Percentiles rank a stretch among this genome's conserved stretches.
Conservation (phyloP, 2,113 vertebrate genomes). For the Phrynosoma platyrhinos region DNA sequence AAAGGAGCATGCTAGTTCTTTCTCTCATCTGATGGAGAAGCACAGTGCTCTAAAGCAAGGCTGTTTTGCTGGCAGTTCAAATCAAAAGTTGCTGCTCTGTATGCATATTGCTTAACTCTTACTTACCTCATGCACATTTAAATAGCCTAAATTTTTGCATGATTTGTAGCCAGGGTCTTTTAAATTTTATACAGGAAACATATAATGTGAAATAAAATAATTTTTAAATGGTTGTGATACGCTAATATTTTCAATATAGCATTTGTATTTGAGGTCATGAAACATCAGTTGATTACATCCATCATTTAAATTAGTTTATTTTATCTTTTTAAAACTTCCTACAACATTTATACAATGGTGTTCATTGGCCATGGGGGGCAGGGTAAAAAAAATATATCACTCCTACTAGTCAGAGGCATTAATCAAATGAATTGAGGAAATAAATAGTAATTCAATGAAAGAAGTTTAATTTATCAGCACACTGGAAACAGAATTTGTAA, state of each 20-base stretch:
- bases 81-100: not conserved
- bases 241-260: not conserved
- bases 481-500: not conserved
- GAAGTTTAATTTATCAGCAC: not conserved
- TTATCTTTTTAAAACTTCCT: not conserved
- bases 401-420: too few relatives aligned
- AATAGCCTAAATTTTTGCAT: not conserved
- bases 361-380: not conserved
- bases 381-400: not conserved
- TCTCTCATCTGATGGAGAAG: not conserved
- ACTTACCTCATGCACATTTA: not conserved
- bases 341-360: not conserved
- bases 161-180: not conserved
- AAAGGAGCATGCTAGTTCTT: not conserved
- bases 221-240: not conserved
- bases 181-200: not conserved
- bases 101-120: not conserved
- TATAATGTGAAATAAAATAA: not conserved
- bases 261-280: not conserved
- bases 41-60: not conserved
- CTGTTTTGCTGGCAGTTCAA: not conserved
- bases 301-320: not conserved
- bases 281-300: not conserved
- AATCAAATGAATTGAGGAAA: not conserved
- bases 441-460: not conserved